These are phyloP conservation scores for Zalophus californianus DNA, from an alignment of 2,797 vertebrate species.

Conservation along the genomic window DNA sequence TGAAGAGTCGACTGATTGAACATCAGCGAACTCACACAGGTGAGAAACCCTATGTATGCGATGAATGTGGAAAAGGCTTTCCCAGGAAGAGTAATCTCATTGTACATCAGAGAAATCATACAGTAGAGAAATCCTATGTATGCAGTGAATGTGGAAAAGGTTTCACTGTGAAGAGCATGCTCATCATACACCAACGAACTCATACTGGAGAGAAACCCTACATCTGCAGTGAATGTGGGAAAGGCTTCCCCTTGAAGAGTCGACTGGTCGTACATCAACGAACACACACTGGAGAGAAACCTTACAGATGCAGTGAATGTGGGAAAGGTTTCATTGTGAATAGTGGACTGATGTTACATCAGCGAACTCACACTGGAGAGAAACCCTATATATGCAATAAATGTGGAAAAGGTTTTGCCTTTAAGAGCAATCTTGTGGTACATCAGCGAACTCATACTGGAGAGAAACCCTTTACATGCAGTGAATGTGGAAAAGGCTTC, in stretches of 20 bases:
- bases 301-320: conserved; percentile 72
- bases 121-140: conserved; percentile 33
- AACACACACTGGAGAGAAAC: conserved; percentile 75
- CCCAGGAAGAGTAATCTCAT: conserved; percentile 60
- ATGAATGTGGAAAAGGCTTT: conserved; percentile 72
- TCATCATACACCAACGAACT: conserved; percentile 68
- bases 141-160: conserved; percentile 73
- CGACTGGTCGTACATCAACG: conserved; percentile 66
- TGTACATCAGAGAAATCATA: conserved; percentile 72
- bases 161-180: conserved; percentile 68
- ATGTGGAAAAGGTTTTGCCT: conserved; percentile 72
- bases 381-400: conserved; percentile 70
- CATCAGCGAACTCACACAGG: conserved; percentile 79
- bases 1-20: conserved; percentile 71
- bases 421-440: conserved; percentile 72
- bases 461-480: conserved; percentile 73
- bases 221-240: conserved; percentile 67
- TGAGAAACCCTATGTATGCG: conserved; percentile 77
- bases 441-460: conserved; percentile 70
- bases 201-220: conserved; percentile 74
- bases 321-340: conserved; percentile 76
- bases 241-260: conserved; percentile 72
- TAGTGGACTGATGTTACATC: conserved; percentile 73
- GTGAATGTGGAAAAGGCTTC: conserved; percentile 77
- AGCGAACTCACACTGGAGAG: conserved; percentile 80